Evolutionary conservation across 1,140 invertebrate species (phyloP).

Genomic region (Gryon sp.): DNA sequence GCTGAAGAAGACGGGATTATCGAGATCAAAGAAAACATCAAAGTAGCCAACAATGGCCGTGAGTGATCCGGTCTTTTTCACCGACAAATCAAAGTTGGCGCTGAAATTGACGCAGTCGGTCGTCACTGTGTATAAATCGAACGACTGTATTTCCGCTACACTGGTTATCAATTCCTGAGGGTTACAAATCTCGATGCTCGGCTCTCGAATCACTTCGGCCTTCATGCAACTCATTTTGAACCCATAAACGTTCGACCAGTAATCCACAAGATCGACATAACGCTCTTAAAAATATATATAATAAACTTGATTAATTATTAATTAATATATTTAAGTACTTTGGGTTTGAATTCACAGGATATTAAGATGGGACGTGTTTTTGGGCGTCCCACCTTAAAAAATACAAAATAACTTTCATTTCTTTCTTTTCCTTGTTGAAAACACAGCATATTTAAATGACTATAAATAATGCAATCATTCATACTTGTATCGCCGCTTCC

Average conservation of each 20-base stretch:
- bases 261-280: constrained; percentile 87
- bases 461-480: constrained; percentile 30
- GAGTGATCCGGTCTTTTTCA: constrained; percentile 85
- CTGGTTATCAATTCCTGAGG: constrained; percentile 88
- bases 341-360: too few species aligned
- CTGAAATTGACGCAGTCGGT: constrained; percentile 90
- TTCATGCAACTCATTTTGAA: constrained; percentile 98
- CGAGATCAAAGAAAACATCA: constrained; percentile 91
- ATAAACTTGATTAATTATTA: too few species aligned
- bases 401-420: constrained; percentile 7
- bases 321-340: too few species aligned
- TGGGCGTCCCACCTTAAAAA: too few species aligned
- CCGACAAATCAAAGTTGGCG: constrained; percentile 87
- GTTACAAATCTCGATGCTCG: constrained; percentile 92
- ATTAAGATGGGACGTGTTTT: too few species aligned
- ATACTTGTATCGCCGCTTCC: constrained; percentile 93
- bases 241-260: constrained; percentile 98
- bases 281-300: constrained; percentile 79
- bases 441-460: too few species aligned
- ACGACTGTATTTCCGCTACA: constrained; percentile 83
- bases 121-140: constrained; percentile 91
- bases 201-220: constrained; percentile 92
- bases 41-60: constrained; percentile 97
- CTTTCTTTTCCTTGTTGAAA: background rate
- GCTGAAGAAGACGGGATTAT: constrained; percentile 83